A percentile compares a stretch with the other conserved stretches of the same genome.
These are phyloP conservation scores for Microctonus aethiopoides DNA, from an alignment of 2,888 invertebrate species.

Conservation along the genomic window DNA sequence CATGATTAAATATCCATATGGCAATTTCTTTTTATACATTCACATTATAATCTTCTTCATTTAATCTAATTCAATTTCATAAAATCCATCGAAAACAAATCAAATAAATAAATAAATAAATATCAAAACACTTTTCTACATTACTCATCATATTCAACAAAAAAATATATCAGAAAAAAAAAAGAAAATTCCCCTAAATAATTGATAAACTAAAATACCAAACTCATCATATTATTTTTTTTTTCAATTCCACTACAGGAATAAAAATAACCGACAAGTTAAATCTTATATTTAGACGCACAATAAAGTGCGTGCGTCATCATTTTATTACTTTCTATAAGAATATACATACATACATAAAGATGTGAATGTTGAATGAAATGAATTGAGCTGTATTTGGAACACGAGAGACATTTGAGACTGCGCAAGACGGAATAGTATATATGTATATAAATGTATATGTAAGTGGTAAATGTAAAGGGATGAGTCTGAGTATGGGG, in stretches of 20 bases:
- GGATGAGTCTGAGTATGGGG: background rate
- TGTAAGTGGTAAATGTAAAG: slow-evolving; percentile 19
- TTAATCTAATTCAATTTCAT: background rate
- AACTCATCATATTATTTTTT: too few relatives aligned
- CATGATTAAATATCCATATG: background rate
- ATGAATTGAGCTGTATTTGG: background rate
- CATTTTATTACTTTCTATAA: background rate
- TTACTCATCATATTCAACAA: background rate
- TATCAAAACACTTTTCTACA: background rate
- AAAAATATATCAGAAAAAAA: background rate
- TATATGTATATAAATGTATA: too few relatives aligned
- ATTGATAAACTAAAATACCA: too few relatives aligned
- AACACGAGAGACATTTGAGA: slow-evolving; percentile 8
- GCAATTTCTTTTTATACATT: background rate
- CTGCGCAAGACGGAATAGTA: slow-evolving; percentile 30
- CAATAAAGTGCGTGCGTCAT: background rate
- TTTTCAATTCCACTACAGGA: too few relatives aligned
- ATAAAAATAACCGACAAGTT: background rate
- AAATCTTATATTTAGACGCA: background rate
- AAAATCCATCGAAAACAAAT: background rate
- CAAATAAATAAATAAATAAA: background rate
- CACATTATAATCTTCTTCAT: background rate
- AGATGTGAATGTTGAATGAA: background rate
- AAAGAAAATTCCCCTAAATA: too few relatives aligned
- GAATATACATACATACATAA: background rate